phyloP scores from a whole-genome alignment of 1,140 invertebrate species.

The Drosophila sturtevanti region DNA sequence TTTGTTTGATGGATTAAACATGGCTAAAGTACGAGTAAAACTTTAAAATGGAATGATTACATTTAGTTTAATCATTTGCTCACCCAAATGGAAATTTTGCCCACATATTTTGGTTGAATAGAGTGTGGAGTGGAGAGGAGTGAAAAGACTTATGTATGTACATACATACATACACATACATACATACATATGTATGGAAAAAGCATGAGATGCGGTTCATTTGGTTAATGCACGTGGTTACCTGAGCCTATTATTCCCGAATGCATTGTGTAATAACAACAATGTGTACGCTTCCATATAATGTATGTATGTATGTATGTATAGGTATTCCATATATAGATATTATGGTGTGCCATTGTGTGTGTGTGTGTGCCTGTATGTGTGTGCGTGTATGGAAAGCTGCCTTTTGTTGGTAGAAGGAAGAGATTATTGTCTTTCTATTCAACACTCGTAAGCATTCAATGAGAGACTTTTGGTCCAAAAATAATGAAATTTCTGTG shows the following conservation, averaged over 20 bases:
- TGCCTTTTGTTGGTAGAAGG: constrained; percentile 41
- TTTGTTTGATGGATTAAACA: not conserved
- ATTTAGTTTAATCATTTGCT: not conserved
- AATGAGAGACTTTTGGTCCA: constrained; percentile 4
- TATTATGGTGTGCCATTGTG: constrained; percentile 7
- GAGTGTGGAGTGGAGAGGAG: not conserved
- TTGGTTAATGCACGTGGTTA: constrained; percentile 74
- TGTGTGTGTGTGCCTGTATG: constrained; percentile 12
- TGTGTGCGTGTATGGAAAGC: not conserved
- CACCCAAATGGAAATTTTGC: not conserved
- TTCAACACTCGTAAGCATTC: constrained; percentile 11
- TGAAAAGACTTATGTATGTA: too few relatives aligned
- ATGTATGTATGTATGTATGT: constrained; percentile 11
- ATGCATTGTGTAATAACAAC: constrained; percentile 57
- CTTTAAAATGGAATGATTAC: not conserved
- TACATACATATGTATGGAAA: constrained; percentile 9
- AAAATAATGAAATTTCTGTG: constrained; percentile 23
- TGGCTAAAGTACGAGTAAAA: not conserved
- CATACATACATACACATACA: too few relatives aligned
- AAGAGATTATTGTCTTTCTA: constrained; percentile 37
- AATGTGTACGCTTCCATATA: constrained; percentile 9
- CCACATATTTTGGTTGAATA: not conserved
- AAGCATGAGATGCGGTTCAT: constrained; percentile 71
- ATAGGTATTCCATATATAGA: too few relatives aligned
- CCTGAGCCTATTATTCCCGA: constrained; percentile 67